phyloP scores from a whole-genome alignment of 2,797 vertebrate species.

The Netta rufina region DNA sequence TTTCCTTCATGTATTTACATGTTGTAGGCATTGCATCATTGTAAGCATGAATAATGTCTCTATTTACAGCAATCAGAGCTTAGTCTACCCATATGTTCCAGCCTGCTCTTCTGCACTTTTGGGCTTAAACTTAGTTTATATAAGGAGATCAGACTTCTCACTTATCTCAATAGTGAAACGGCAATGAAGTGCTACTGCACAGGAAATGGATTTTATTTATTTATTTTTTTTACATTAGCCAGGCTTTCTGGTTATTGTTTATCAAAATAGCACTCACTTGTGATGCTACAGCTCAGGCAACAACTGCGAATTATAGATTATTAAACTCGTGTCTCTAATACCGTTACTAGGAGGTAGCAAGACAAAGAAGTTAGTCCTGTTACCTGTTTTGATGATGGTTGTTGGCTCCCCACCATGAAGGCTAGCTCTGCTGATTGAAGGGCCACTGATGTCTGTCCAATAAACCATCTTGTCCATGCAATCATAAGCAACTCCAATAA shows the following conservation, averaged over 20 bases:
- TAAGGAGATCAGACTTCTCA: neutral
- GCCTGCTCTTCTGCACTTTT: neutral
- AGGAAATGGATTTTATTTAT: neutral
- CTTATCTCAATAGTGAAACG: neutral
- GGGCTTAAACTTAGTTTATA: neutral
- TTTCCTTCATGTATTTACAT: neutral
- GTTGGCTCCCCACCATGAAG: constrained; percentile 86
- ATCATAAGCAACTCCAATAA: constrained; percentile 92
- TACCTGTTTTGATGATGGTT: constrained; percentile 86
- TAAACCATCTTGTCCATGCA: constrained; percentile 93
- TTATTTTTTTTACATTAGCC: neutral
- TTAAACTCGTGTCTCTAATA: neutral
- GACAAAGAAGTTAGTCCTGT: neutral
- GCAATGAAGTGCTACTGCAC: neutral
- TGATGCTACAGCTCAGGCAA: neutral
- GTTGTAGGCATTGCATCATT: neutral
- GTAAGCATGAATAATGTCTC: neutral
- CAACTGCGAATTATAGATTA: neutral
- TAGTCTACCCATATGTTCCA: neutral
- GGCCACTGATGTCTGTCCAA: constrained; percentile 93
- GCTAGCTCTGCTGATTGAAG: constrained; percentile 90
- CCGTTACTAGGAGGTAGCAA: neutral
- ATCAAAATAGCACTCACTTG: neutral
- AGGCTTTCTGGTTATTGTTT: neutral
- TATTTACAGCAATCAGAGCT: neutral